These are phyloP conservation scores for Macropis europaea DNA, from an alignment of 2,888 invertebrate species.

Conservation along the genomic window DNA sequence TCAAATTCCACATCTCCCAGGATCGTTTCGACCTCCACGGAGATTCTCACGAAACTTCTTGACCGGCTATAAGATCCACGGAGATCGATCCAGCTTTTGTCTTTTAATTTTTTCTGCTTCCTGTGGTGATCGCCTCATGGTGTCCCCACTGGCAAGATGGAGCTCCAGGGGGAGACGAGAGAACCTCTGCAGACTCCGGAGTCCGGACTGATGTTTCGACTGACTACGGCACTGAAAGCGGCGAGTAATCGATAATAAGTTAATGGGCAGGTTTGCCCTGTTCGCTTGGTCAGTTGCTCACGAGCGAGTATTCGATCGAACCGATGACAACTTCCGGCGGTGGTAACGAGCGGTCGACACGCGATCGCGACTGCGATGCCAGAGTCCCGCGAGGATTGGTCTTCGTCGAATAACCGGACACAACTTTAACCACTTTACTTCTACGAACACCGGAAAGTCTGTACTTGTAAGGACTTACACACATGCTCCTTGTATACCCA, in stretches of 20 bases:
- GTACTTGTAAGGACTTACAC: not conserved
- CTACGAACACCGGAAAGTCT: not conserved
- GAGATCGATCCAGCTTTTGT: constrained; percentile 8
- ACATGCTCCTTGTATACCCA: not conserved
- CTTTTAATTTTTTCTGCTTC: constrained; percentile 13
- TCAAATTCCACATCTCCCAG: constrained; percentile 38
- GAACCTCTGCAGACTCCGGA: not conserved
- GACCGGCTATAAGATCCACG: constrained; percentile 1
- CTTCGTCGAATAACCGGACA: not conserved
- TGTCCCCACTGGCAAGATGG: not conserved
- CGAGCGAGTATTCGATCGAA: constrained; percentile 53
- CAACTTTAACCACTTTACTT: not conserved
- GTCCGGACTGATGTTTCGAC: constrained; percentile 4
- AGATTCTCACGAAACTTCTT: constrained; percentile 30
- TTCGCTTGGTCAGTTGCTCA: constrained; percentile 42
- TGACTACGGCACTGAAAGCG: constrained; percentile 35
- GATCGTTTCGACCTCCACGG: constrained; percentile 39
- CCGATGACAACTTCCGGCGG: constrained; percentile 59
- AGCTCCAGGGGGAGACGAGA: not conserved
- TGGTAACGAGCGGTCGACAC: constrained; percentile 56
- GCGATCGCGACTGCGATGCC: constrained; percentile 56
- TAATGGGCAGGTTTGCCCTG: constrained; percentile 61
- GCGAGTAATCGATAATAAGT: constrained; percentile 66
- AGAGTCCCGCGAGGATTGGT: constrained; percentile 21
- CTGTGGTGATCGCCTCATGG: not conserved